Evolutionary conservation across 1,140 invertebrate species (phyloP).

Genomic region (Agrilus planipennis): DNA sequence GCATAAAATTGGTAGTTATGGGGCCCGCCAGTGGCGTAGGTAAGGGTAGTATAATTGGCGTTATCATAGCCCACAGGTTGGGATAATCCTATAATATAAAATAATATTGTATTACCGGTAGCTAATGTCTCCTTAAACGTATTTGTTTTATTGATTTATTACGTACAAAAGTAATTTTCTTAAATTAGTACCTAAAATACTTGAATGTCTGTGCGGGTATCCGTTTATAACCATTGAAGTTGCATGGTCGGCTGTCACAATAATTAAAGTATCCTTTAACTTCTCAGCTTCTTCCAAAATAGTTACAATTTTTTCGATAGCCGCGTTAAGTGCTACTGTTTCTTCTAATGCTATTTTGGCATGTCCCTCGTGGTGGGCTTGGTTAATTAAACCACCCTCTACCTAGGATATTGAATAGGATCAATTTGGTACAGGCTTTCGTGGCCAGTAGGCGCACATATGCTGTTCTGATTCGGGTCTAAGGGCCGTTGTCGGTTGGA

Average conservation of each 20-base stretch:
- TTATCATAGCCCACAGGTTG: conserved; percentile 48
- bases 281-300: conserved; percentile 42
- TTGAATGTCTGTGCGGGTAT: conserved; percentile 50
- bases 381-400: conserved; percentile 79
- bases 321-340: conserved; percentile 63
- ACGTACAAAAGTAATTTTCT: too few relatives aligned
- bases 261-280: conserved; percentile 60
- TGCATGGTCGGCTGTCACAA: conserved; percentile 86
- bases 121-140: too few relatives aligned
- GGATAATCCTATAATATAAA: conserved; percentile 52
- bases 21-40: conserved; percentile 66
- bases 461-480: too few relatives aligned
- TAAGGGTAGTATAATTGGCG: conserved; percentile 66
- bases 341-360: conserved; percentile 71
- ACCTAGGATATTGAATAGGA: too few relatives aligned
- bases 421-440: too few relatives aligned
- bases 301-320: conserved; percentile 51
- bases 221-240: conserved; percentile 65
- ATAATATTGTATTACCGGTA: too few relatives aligned
- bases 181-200: conserved; percentile 55
- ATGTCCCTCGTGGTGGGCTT: conserved; percentile 71
- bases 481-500: too few relatives aligned
- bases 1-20: conserved; percentile 50
- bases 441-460: too few relatives aligned
- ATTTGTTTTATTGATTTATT: too few relatives aligned